Base-by-base conservation (phyloP, 2,888 invertebrate genomes). In the Harpalus rufipes region DNA sequence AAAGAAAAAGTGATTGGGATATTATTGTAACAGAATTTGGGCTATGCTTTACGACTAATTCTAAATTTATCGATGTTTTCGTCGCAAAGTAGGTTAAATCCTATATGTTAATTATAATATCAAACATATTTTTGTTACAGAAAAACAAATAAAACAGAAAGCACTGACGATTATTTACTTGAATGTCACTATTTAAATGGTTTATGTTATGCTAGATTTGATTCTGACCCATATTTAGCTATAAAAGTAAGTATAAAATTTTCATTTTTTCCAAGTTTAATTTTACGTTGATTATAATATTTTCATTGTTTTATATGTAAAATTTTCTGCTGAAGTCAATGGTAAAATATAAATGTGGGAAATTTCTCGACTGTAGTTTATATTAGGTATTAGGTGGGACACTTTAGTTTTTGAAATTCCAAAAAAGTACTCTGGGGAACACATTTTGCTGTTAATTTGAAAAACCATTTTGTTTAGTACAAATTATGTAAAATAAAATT, bases 21-120 rank as follows among this genome's bases (percentile, higher is more conserved):
- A 90, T 92, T 0, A 92, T 94, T 0, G 93, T 95, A 91, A 94
- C 95, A 0, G 95, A 96, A 87, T 90, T 92, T 6, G 95, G 95
- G 0, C 91, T 92, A 0, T 96, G 95, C 87, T 94, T 93, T 88
- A 92, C 92, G 3, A 93, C 94, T 41, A 95, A 95, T 88, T 94
- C 95, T 0, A 89, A 93, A 39, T 93, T 94, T 7, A 87, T 93
- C 0, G 88, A 90, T 58, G 91, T 93, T 82, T 90, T 93, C 93
- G 1, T 88, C 87, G 93, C 93, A 89, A 91, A 58, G 39, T 86
- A 85, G 7, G 80, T 80, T 16, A 2, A 51, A 44, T 21, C 21
- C 39, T 6, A 32, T 1, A 74, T 32, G 39, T n/a, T 12, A 74
- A 76, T 18, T 76, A 16, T 56, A 6, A 18, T 51, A 21, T 12